Evolutionary conservation across 1,140 invertebrate species (phyloP).

Genomic region (Drosophila mojavensis): DNA sequence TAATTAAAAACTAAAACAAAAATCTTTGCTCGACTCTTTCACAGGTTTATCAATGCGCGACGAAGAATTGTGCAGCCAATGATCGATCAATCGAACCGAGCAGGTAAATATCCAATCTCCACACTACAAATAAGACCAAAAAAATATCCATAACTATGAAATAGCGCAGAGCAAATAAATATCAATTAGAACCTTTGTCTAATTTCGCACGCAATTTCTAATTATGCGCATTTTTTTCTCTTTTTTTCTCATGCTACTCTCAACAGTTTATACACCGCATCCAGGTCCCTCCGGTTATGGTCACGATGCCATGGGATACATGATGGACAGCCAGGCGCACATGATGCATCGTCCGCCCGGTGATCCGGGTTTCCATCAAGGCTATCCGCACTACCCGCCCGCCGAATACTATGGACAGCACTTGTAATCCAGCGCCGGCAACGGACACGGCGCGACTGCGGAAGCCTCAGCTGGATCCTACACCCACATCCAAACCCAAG

Average conservation of each 20-base stretch:
- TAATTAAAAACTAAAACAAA: conserved; percentile 63
- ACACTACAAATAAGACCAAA: conserved; percentile 10
- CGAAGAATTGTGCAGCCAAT: conserved; percentile 98
- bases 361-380: conserved; percentile 95
- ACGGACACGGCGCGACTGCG: conserved; percentile 21
- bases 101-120: conserved; percentile 88
- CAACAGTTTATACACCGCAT: conserved; percentile 93
- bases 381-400: conserved; percentile 94
- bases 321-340: conserved; percentile 97
- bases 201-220: conserved; percentile 70
- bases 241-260: conserved; percentile 9
- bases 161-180: conserved; percentile 59
- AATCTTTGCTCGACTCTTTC: conserved; percentile 84
- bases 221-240: conserved; percentile 85
- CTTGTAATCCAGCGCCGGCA: conserved; percentile 87
- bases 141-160: conserved; percentile 77
- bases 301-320: conserved; percentile 97
- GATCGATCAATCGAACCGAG: conserved; percentile 99
- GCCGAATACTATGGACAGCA: conserved; percentile 96
- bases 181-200: conserved; percentile 26
- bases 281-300: conserved; percentile 97
- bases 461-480: conserved; percentile 5
- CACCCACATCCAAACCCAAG: not conserved
- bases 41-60: conserved; percentile 99
- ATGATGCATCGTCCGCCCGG: conserved; percentile 97